phyloP scores from a whole-genome alignment of 2,888 invertebrate species.

The Polia nebulosa region DNA sequence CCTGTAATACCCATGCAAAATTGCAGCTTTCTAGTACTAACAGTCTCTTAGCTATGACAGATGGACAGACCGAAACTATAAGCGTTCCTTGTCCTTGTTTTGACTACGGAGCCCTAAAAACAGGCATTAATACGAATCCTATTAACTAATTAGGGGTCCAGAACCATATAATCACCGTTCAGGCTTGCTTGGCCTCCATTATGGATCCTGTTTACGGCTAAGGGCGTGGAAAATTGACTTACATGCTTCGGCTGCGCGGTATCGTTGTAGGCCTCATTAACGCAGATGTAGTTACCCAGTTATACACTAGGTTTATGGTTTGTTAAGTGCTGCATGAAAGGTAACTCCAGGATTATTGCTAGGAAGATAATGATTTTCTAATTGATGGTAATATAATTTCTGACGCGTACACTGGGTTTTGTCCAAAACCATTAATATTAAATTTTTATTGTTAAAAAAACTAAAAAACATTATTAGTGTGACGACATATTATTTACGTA shows the following conservation, averaged over 20 bases:
- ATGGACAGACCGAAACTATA: no score
- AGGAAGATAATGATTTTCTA: no score
- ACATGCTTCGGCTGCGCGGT: conserved; percentile 49
- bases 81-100: no score
- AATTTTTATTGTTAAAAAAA: no score
- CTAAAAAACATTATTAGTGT: no score
- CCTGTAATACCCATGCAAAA: no score
- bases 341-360: not conserved
- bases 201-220: conserved; percentile 31
- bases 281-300: not conserved
- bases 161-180: conserved; percentile 19
- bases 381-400: not conserved
- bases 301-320: not conserved
- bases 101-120: no score
- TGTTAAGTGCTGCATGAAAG: not conserved
- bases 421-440: no score
- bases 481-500: no score
- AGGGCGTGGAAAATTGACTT: conserved; percentile 52
- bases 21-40: no score
- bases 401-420: no score
- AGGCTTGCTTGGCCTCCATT: conserved; percentile 24
- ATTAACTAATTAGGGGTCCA: conserved; percentile 16
- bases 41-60: no score
- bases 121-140: conserved; percentile 15
- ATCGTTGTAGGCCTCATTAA: conserved; percentile 38